A percentile compares a stretch with the other conserved stretches of the same genome.
Evolutionary conservation across 2,797 vertebrate genomes (phyloP).

Genomic region (Platalea minor): DNA sequence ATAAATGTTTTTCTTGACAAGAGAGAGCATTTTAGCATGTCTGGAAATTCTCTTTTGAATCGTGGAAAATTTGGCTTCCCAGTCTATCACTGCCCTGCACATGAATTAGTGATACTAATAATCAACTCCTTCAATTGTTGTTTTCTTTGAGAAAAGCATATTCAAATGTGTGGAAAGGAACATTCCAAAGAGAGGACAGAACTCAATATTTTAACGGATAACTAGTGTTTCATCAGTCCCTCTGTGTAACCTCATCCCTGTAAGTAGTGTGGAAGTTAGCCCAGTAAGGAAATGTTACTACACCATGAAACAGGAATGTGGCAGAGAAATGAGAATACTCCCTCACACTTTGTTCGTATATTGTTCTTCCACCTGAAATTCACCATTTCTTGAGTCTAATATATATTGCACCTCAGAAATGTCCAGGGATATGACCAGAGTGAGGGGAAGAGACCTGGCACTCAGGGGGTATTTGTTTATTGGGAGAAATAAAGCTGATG

Average conservation of each 20-base stretch:
- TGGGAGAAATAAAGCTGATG: background rate
- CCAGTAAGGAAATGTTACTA: conserved; percentile 51
- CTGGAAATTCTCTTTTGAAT: conserved; percentile 37
- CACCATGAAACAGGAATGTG: conserved; percentile 25
- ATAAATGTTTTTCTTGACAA: conserved; percentile 53
- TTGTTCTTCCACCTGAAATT: background rate
- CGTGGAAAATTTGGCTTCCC: background rate
- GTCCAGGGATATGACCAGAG: background rate
- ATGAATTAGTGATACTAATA: background rate
- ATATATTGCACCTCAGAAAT: background rate
- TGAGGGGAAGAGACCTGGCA: background rate
- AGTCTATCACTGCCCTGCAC: background rate
- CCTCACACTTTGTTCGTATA: conserved; percentile 8
- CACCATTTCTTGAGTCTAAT: background rate
- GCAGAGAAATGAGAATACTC: conserved; percentile 20
- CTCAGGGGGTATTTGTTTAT: background rate
- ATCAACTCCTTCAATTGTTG: background rate
- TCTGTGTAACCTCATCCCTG: background rate
- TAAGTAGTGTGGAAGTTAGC: conserved; percentile 12
- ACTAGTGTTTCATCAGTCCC: background rate
- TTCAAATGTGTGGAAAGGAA: background rate
- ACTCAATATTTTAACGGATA: background rate
- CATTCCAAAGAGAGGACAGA: background rate
- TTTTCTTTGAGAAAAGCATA: background rate
- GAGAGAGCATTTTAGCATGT: conserved; percentile 37